Percentiles rank a stretch among this genome's conserved stretches.
These are phyloP conservation scores for Amphiprion clarkii DNA, from an alignment of 2,797 vertebrate species.

Conservation along the genomic window DNA sequence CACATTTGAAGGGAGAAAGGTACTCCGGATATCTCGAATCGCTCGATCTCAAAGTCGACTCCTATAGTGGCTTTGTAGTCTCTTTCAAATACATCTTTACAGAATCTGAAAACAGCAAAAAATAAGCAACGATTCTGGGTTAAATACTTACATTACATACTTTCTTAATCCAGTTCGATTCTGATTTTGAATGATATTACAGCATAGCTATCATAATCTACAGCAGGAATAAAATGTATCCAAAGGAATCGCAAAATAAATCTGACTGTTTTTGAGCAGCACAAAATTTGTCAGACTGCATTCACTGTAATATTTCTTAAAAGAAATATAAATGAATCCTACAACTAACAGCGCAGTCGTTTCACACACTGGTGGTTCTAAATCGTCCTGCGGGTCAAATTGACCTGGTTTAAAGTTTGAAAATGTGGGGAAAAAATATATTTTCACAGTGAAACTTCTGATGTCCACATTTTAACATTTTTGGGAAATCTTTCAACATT, in stretches of 20 bases:
- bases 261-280: not conserved
- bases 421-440: no score
- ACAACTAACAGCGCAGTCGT: not conserved
- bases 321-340: not conserved
- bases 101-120: slow-evolving; percentile 85
- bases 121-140: not conserved
- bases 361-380: not conserved
- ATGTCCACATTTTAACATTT: no score
- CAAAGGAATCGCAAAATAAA: no score
- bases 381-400: no score
- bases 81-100: slow-evolving; percentile 91
- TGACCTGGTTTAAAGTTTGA: no score
- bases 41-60: slow-evolving; percentile 95
- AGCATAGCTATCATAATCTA: not conserved
- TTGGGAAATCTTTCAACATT: no score
- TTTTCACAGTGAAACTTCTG: no score
- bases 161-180: not conserved
- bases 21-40: slow-evolving; percentile 90
- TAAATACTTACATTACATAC: not conserved
- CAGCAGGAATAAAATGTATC: not conserved
- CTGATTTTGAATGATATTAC: not conserved
- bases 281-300: not conserved
- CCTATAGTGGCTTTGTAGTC: slow-evolving; percentile 96
- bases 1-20: slow-evolving; percentile 94
- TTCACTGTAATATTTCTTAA: not conserved